A percentile compares a stretch with the other conserved stretches of the same genome.
phyloP scores from a whole-genome alignment of 2,888 invertebrate genomes.

The Oeneis ivallda region DNA sequence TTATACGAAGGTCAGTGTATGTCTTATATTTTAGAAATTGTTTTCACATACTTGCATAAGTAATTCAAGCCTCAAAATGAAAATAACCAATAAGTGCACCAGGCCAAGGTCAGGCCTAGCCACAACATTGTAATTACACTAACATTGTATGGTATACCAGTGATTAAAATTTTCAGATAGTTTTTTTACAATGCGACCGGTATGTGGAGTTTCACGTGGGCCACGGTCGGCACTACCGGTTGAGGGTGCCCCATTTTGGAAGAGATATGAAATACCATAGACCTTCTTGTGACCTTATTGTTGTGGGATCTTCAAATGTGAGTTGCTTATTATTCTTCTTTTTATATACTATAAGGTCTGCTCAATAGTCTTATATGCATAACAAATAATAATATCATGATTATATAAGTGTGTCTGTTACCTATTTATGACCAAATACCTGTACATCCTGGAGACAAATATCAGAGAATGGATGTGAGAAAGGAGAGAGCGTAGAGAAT shows the following conservation, averaged over 20 bases:
- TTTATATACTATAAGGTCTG: constrained; percentile 26
- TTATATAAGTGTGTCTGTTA: too few relatives aligned
- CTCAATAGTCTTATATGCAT: background rate
- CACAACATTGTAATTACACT: too few relatives aligned
- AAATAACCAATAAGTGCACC: too few relatives aligned
- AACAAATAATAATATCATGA: too few relatives aligned
- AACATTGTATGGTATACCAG: too few relatives aligned
- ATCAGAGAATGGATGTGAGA: too few relatives aligned
- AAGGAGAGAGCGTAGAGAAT: too few relatives aligned
- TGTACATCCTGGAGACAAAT: too few relatives aligned
- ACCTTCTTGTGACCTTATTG: constrained; percentile 94
- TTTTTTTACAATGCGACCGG: constrained; percentile 91
- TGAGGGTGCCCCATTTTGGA: constrained; percentile 97
- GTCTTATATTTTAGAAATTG: background rate
- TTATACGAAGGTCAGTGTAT: constrained; percentile 91
- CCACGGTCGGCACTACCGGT: constrained; percentile 93
- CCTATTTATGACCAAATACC: too few relatives aligned
- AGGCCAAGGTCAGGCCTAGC: too few relatives aligned
- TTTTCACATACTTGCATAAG: background rate
- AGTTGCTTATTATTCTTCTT: constrained; percentile 38
- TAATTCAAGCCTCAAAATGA: background rate
- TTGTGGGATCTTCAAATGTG: constrained; percentile 93
- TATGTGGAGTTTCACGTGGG: constrained; percentile 98
- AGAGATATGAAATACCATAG: constrained; percentile 95
- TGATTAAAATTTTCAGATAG: constrained; percentile 83